Evolutionary conservation across 2,888 invertebrate species (phyloP).

Genomic region (Pseudolycoriella hygida): DNA sequence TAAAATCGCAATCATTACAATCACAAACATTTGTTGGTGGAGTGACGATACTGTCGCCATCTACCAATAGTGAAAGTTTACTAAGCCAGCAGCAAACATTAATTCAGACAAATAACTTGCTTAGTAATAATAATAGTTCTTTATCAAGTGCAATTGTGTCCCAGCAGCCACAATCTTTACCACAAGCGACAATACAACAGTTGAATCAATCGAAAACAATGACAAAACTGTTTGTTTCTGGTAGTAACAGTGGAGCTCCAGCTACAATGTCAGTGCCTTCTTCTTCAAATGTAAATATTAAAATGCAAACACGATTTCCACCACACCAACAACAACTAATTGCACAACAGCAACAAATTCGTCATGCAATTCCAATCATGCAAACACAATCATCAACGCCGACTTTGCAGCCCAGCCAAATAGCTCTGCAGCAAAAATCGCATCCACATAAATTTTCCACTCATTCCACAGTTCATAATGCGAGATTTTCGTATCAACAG

Average conservation of each 20-base stretch:
- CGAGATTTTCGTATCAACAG: conserved; percentile 2
- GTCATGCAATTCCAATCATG: conserved; percentile 7
- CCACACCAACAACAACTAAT: conserved; percentile 6
- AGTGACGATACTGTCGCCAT: background rate
- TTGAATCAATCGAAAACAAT: background rate
- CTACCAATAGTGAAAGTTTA: conserved; percentile 15
- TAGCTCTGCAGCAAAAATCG: conserved; percentile 9
- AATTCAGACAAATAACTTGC: conserved; percentile 6
- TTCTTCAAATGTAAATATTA: conserved; percentile 1
- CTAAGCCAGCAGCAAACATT: conserved; percentile 5
- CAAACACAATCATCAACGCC: conserved; percentile 9
- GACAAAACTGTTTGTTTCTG: conserved; percentile 1
- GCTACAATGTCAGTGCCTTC: background rate
- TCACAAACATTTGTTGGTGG: conserved; percentile 5
- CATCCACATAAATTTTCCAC: conserved; percentile 6
- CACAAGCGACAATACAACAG: conserved; percentile 2
- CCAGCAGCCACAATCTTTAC: conserved; percentile 10
- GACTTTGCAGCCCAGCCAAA: background rate
- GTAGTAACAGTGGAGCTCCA: background rate
- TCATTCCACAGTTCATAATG: conserved; percentile 10
- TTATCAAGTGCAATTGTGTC: conserved; percentile 1
- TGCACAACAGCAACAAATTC: conserved; percentile 4
- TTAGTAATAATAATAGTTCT: conserved; percentile 1
- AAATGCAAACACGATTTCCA: conserved; percentile 8
- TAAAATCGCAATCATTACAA: conserved; percentile 3